Base-by-base conservation (phyloP, 2,797 vertebrate genomes). In the Bradypodion ventrale region DNA sequence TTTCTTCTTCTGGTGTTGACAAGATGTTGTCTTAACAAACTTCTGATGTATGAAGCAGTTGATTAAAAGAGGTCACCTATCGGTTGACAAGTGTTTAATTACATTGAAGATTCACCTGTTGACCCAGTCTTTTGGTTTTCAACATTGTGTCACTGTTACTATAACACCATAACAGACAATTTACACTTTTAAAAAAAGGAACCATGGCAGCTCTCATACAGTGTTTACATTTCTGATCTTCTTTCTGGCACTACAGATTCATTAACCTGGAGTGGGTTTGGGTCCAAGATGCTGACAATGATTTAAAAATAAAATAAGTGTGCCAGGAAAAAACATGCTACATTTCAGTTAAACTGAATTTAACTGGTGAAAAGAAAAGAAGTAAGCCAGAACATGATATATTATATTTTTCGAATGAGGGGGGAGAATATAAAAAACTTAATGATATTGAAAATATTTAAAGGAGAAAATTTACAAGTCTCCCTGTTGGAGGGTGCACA, bases 31-130 rank as follows among this genome's bases (percentile, higher is more conserved):
- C 16, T 63, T 78, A 59, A 84, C 66, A 84, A 78, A 73, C 6
- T 63, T 42, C 73, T 78, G n/a, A 78, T 73, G 40, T 29, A 59
- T 35, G 3, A 75, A 42, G 13, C 70, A 32, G 59, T 68, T 35
- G 78, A 80, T 75, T 56, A 68, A 80, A 23, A 46, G 37, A 80
- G 62, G 78, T 70, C 70, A 75, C 19, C n/a, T 80, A 59, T 46
- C 75, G 78, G 78, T 35, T 75, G 72, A 35, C 49, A 85, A 80
- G 69, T 80, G 83, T 80, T 85, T 68, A 80, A 80, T 75, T 85
- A 75, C n/a, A 80, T 44, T 74, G 63, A 35, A 75, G 46, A 19
- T 35, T 5, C 62, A 75, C 72, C 78, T 75, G 78, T 75, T 80
- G 52, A 46, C 49, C 72, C 63, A 44, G 75, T 85, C 78, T 75